phyloP scores from a whole-genome alignment of 2,888 invertebrate species.

The Caenorhabditis doughertyi region DNA sequence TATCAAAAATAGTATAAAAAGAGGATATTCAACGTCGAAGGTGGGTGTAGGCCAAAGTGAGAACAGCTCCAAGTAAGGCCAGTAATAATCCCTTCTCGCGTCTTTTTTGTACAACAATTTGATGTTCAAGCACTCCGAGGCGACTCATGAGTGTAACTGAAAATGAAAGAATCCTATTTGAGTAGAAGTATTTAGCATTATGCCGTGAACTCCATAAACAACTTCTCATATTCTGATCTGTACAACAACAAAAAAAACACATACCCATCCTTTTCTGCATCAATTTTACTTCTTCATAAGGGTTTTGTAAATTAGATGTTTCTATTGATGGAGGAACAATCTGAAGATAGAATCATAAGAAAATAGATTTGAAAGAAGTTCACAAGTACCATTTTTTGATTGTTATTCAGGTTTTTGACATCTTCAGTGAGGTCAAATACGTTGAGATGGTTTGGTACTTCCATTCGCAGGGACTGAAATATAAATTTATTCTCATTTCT shows the following conservation, averaged over 20 bases:
- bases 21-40: slow-evolving; percentile 33
- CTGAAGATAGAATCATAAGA: too few relatives aligned
- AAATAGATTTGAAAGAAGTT: not conserved
- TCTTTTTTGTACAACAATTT: slow-evolving; percentile 52
- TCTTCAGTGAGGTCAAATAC: slow-evolving; percentile 51
- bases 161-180: too few relatives aligned
- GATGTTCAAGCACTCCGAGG: slow-evolving; percentile 45
- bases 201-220: too few relatives aligned
- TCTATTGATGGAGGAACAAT: slow-evolving; percentile 13
- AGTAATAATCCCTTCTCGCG: slow-evolving; percentile 44
- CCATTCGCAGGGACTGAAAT: slow-evolving; percentile 55
- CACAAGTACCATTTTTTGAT: slow-evolving; percentile 21
- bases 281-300: slow-evolving; percentile 60
- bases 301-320: slow-evolving; percentile 57
- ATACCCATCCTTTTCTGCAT: slow-evolving; percentile 48
- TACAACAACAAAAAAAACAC: not conserved
- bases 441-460: slow-evolving; percentile 55
- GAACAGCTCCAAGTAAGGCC: slow-evolving; percentile 52
- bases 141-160: slow-evolving; percentile 45
- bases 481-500: too few relatives aligned
- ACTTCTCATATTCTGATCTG: too few relatives aligned
- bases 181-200: too few relatives aligned
- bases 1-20: not conserved
- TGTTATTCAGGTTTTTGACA: slow-evolving; percentile 24
- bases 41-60: slow-evolving; percentile 54